Evolutionary conservation across 2,797 vertebrate species (phyloP).

Genomic region (Coluber constrictor): DNA sequence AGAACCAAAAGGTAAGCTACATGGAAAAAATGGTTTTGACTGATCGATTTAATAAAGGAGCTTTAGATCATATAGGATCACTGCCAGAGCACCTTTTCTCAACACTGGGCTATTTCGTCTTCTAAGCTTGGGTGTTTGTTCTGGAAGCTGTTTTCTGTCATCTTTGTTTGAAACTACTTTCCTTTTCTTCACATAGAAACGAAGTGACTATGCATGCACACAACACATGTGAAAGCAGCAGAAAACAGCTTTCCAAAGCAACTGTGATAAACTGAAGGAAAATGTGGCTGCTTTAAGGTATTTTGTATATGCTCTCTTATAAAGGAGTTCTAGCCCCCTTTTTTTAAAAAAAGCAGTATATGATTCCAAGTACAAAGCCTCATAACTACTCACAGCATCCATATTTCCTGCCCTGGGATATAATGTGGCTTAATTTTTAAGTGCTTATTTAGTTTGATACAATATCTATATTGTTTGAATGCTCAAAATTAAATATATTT

Average conservation of each 20-base stretch:
- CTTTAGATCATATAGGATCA: neutral
- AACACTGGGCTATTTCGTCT: neutral
- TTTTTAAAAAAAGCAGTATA: neutral
- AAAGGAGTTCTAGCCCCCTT: neutral
- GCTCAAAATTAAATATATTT: neutral
- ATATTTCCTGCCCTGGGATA: neutral
- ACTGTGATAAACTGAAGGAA: neutral
- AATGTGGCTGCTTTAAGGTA: neutral
- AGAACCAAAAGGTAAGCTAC: neutral
- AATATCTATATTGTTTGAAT: neutral
- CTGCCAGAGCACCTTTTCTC: neutral
- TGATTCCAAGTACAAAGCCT: neutral
- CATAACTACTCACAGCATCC: neutral
- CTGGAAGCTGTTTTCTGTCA: neutral
- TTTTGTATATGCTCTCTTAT: neutral
- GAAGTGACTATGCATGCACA: neutral
- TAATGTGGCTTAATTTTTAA: neutral
- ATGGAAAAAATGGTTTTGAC: neutral
- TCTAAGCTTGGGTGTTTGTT: neutral
- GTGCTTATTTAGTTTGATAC: accelerated
- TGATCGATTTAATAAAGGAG: neutral
- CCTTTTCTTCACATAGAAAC: neutral
- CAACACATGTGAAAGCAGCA: neutral
- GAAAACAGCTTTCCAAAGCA: neutral
- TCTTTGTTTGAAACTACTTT: neutral